Conservation (phyloP, 2,113 vertebrate genomes). For the Junco hyemalis region DNA sequence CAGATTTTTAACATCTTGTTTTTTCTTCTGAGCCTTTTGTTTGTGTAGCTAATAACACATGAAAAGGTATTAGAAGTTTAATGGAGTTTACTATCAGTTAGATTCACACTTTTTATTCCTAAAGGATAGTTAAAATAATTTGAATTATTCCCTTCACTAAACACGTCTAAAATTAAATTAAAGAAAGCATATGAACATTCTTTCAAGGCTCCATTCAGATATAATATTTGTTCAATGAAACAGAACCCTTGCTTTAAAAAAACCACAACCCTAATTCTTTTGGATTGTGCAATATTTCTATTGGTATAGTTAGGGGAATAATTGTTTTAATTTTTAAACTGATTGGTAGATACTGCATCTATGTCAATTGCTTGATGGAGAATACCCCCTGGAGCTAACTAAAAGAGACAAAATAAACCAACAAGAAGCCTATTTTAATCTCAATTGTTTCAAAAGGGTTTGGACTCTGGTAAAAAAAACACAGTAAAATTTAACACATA, state of each 20-base stretch:
- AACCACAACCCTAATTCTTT: neutral
- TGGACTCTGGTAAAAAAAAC: neutral
- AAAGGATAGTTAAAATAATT: neutral
- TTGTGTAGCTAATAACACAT: neutral
- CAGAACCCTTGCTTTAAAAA: neutral
- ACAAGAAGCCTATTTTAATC: neutral
- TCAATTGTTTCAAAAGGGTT: neutral
- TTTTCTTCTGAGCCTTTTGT: neutral
- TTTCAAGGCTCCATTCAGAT: neutral
- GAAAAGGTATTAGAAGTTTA: conserved; percentile 12
- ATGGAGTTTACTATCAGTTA: neutral
- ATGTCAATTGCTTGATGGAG: neutral
- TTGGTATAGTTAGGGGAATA: neutral
- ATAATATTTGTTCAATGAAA: neutral
- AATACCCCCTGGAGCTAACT: neutral
- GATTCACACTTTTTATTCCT: neutral
- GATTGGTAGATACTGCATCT: neutral
- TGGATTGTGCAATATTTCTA: neutral
- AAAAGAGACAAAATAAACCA: neutral
- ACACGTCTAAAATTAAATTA: neutral
- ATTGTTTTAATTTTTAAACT: conserved; percentile 12
- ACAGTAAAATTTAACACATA: neutral
- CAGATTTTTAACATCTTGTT: neutral
- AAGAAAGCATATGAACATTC: neutral
- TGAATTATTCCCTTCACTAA: conserved; percentile 18